These are phyloP conservation scores for Ceratosolen solmsi DNA, from an alignment of 1,140 invertebrate genomes.

Conservation along the genomic window DNA sequence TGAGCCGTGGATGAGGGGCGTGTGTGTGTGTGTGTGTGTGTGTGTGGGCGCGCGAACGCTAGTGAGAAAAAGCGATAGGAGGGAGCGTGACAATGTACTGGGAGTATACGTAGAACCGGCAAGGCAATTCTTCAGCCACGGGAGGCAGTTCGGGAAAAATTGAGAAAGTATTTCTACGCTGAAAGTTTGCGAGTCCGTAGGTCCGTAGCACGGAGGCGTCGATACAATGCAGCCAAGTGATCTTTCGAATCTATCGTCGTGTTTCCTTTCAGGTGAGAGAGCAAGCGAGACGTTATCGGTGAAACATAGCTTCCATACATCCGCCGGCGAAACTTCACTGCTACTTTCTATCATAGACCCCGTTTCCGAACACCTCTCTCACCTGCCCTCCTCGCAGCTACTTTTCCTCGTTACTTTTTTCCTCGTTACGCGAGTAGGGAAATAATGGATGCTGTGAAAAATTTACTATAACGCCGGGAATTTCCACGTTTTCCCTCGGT, in stretches of 20 bases:
- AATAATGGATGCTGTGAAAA: constrained; percentile 46
- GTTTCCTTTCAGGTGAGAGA: neutral
- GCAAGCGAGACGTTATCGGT: constrained; percentile 47
- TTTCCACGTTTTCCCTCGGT: neutral
- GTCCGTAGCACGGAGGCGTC: neutral
- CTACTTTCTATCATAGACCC: constrained; percentile 57
- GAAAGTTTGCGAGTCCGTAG: constrained; percentile 52
- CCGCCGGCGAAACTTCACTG: constrained; percentile 54
- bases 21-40: too few species aligned
- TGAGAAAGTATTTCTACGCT: constrained; percentile 64
- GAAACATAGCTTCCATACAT: constrained; percentile 48
- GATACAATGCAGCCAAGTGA: constrained; percentile 37
- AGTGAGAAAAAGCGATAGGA: constrained; percentile 6
- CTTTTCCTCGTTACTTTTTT: constrained; percentile 12
- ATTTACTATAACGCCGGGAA: constrained; percentile 41
- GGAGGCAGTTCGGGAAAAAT: constrained; percentile 58
- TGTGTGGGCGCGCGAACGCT: too few species aligned
- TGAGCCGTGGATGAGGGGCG: too few species aligned
- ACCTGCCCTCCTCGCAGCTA: neutral
- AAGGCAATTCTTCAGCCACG: constrained; percentile 59
- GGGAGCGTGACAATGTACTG: constrained; percentile 38
- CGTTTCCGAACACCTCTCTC: neutral
- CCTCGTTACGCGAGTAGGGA: constrained; percentile 41
- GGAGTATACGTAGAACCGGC: constrained; percentile 37
- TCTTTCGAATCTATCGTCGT: constrained; percentile 8